phyloP scores from a whole-genome alignment of 2,888 invertebrate genomes.

The Sarcophaga variegata region DNA sequence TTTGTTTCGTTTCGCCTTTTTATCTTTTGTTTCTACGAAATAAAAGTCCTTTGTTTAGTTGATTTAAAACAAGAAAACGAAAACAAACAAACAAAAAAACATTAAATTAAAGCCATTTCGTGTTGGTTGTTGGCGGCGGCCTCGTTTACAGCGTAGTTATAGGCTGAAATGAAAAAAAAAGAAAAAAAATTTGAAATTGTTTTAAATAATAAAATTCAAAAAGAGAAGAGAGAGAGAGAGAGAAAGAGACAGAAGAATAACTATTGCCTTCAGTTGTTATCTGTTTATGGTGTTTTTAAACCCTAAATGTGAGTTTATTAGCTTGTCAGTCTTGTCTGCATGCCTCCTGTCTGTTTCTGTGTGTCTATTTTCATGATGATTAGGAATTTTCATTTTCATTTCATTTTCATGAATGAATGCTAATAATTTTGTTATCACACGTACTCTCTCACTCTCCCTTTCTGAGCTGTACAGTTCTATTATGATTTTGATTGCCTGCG shows the following conservation, averaged over 20 bases:
- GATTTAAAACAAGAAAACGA: background rate
- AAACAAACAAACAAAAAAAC: background rate
- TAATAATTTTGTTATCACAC: slow-evolving; percentile 26
- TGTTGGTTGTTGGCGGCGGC: background rate
- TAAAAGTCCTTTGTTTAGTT: background rate
- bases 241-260: no score
- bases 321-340: background rate
- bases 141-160: background rate
- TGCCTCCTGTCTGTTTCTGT: background rate
- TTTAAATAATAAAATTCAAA: background rate
- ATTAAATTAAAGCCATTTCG: slow-evolving; percentile 46
- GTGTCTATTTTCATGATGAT: background rate
- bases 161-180: slow-evolving; percentile 42
- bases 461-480: slow-evolving; percentile 15
- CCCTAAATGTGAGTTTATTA: background rate
- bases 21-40: background rate
- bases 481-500: slow-evolving; percentile 49
- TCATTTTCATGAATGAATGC: slow-evolving; percentile 19
- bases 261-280: background rate
- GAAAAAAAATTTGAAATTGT: background rate
- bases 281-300: slow-evolving; percentile 1
- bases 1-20: slow-evolving; percentile 2
- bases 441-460: background rate
- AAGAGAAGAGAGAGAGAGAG: background rate
- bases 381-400: background rate